Conservation (phyloP, 2,113 vertebrate species). For the Dipodomys stephensi region DNA sequence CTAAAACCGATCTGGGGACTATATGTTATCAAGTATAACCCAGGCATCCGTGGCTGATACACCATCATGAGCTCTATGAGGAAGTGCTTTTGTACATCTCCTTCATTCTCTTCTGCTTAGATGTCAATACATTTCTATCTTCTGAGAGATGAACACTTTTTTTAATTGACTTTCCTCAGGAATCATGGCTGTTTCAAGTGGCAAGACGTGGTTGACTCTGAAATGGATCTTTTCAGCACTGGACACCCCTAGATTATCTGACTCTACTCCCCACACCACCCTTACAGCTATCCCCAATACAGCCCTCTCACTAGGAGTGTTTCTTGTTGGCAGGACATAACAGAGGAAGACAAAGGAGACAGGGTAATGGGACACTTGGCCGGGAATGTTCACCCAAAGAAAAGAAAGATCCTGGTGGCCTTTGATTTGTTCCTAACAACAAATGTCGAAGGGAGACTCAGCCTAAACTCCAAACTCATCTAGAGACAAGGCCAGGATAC, state of each 20-base stretch:
- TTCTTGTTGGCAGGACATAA: rapidly evolving
- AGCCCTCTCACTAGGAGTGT: rapidly evolving
- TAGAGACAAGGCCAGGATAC: background rate
- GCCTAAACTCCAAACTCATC: background rate
- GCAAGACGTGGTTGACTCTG: background rate
- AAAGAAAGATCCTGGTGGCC: background rate
- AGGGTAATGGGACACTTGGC: background rate
- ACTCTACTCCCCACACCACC: too few species aligned
- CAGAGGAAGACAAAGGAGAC: background rate
- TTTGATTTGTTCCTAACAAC: background rate
- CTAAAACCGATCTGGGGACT: background rate
- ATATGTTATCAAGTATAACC: background rate
- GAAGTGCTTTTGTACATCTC: background rate
- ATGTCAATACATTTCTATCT: background rate
- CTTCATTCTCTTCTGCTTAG: background rate
- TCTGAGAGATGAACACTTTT: background rate
- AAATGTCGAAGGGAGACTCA: background rate
- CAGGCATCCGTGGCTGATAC: background rate
- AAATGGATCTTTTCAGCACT: background rate
- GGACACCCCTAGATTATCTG: background rate
- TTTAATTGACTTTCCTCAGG: background rate
- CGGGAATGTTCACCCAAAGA: too few species aligned
- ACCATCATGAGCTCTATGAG: rapidly evolving
- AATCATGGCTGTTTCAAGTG: background rate
- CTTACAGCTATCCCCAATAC: background rate